These are phyloP conservation scores for Vesta saturnalis DNA, from an alignment of 2,888 invertebrate species.

Conservation along the genomic window DNA sequence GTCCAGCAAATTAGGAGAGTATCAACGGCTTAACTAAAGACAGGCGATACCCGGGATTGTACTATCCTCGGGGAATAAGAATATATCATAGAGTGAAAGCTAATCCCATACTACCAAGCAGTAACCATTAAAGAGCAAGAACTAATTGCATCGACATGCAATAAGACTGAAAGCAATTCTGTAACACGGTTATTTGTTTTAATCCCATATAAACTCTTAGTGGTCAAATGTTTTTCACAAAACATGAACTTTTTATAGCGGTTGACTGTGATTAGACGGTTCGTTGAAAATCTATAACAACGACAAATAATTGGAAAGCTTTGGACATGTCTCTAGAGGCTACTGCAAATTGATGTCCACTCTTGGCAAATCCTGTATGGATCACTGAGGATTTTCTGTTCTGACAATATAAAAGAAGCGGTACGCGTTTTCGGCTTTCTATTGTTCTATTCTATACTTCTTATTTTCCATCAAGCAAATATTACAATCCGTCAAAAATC, in stretches of 20 bases:
- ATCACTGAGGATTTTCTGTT: slow-evolving; percentile 29
- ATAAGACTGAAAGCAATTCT: slow-evolving; percentile 19
- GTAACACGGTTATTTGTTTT: background rate
- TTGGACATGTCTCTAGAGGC: slow-evolving; percentile 37
- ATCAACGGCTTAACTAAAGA: slow-evolving; percentile 58
- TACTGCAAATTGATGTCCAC: slow-evolving; percentile 44
- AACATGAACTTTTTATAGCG: slow-evolving; percentile 7
- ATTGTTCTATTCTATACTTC: slow-evolving; percentile 1
- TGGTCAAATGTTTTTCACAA: background rate
- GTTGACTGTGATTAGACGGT: slow-evolving; percentile 31
- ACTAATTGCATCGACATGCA: slow-evolving; percentile 50
- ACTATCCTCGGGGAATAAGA: slow-evolving; percentile 49
- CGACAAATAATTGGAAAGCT: slow-evolving; percentile 43
- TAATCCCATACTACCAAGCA: slow-evolving; percentile 53
- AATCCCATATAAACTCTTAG: background rate
- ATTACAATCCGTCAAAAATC: background rate
- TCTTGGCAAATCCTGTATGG: slow-evolving; percentile 36
- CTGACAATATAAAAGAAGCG: slow-evolving; percentile 18
- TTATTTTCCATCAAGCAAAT: background rate
- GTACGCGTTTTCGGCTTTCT: slow-evolving; percentile 9
- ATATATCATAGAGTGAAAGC: slow-evolving; percentile 50
- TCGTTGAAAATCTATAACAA: slow-evolving; percentile 36
- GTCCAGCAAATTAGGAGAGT: slow-evolving; percentile 59
- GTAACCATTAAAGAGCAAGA: slow-evolving; percentile 52
- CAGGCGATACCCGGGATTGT: slow-evolving; percentile 51